Evolutionary conservation across 2,113 vertebrate species (phyloP).

Genomic region (Athene cunicularia): DNA sequence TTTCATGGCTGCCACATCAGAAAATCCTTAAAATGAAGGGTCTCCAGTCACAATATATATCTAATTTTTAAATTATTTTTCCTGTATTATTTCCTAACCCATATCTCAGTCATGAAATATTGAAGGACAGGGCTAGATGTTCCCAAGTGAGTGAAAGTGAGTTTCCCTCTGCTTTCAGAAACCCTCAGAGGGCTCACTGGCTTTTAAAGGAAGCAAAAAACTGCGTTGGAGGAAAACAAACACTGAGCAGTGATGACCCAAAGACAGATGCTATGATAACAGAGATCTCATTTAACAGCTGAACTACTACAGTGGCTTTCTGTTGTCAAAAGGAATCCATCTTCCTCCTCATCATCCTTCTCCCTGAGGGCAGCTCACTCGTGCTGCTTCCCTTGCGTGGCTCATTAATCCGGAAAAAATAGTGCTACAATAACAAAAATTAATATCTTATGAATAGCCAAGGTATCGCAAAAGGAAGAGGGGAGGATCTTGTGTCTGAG

Average conservation of each 20-base stretch:
- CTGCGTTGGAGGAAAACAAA: not conserved
- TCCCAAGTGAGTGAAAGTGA: not conserved
- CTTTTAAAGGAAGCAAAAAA: not conserved
- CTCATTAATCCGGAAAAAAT: not conserved
- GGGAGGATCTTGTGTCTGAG: not conserved
- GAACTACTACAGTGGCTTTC: not conserved
- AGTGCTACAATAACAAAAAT: not conserved
- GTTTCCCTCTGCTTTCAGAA: not conserved
- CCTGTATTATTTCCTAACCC: not conserved
- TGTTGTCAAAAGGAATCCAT: not conserved
- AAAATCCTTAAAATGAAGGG: not conserved
- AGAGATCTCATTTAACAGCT: not conserved
- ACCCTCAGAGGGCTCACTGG: not conserved
- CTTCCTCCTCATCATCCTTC: not conserved
- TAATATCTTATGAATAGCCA: not conserved
- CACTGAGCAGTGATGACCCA: rapidly evolving
- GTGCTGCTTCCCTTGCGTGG: rapidly evolving
- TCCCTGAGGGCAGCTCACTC: not conserved
- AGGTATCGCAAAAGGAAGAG: not conserved
- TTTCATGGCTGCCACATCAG: not conserved
- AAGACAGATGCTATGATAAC: not conserved
- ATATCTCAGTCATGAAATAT: not conserved
- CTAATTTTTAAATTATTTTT: not conserved
- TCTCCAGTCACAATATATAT: not conserved
- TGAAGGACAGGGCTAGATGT: not conserved